A percentile compares a stretch with the other conserved stretches of the same genome.
phyloP scores from a whole-genome alignment of 2,888 invertebrate species.

The Pristionchus fissidentatus region DNA sequence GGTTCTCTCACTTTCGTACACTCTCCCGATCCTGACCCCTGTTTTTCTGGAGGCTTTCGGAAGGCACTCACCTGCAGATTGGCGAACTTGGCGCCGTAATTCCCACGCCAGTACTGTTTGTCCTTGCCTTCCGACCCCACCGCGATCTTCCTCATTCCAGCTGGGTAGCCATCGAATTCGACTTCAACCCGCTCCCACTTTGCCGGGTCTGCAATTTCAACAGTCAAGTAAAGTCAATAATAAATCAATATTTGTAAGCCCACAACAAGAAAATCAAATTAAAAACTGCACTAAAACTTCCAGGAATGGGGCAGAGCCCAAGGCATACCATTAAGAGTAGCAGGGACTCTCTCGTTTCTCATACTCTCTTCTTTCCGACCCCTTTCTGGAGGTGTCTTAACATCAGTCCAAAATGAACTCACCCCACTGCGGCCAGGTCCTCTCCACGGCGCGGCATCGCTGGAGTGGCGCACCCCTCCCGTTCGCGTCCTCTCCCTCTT shows the following conservation, averaged over 20 bases:
- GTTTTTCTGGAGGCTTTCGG: no score
- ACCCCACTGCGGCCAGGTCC: conserved; percentile 45
- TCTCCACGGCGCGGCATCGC: not conserved
- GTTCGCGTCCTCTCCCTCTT: not conserved
- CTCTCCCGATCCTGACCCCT: no score
- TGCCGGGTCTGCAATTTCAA: conserved; percentile 16
- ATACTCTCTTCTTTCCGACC: not conserved
- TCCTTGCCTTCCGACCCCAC: conserved; percentile 51
- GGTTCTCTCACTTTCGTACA: no score
- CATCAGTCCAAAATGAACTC: not conserved
- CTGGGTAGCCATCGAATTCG: conserved; percentile 26
- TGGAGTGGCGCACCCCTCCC: not conserved
- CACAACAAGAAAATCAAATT: no score
- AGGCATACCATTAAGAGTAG: no score
- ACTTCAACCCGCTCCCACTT: conserved; percentile 10
- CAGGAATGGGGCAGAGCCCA: no score
- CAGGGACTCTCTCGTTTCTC: not conserved
- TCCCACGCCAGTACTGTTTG: conserved; percentile 53
- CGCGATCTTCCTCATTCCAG: conserved; percentile 25
- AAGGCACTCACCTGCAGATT: conserved; percentile 38
- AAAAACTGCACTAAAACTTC: no score
- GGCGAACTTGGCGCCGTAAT: conserved; percentile 53
- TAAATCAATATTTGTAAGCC: no score
- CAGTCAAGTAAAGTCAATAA: no score
- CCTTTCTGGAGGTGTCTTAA: no score